Conservation (phyloP, 2,888 invertebrate species). For the Maniola hyperantus region DNA sequence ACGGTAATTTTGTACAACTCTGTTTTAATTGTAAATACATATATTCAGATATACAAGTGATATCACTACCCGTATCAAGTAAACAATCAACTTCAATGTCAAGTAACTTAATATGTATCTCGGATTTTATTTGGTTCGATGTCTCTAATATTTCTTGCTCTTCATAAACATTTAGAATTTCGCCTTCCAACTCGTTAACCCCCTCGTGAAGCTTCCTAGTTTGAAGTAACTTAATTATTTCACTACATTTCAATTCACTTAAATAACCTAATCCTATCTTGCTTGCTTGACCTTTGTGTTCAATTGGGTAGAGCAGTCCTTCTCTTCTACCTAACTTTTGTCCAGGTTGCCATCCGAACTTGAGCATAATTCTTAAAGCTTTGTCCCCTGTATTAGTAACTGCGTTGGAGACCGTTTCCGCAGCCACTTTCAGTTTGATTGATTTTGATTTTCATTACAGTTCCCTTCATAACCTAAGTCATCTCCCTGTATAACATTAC, state of each 20-base stretch:
- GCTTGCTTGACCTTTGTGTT: too few species aligned
- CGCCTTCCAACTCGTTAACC: not conserved
- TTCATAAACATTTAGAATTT: conserved; percentile 6
- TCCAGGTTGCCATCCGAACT: too few species aligned
- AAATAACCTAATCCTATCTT: not conserved
- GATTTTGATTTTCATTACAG: too few species aligned
- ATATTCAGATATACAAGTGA: conserved; percentile 33
- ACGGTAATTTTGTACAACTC: conserved; percentile 11
- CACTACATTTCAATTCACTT: not conserved
- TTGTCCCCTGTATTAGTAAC: too few species aligned
- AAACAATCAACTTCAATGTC: conserved; percentile 11
- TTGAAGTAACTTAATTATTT: not conserved
- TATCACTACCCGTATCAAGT: conserved; percentile 38
- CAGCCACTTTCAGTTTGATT: too few species aligned
- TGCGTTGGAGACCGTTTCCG: too few species aligned
- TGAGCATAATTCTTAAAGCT: too few species aligned
- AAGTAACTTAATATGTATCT: too few species aligned
- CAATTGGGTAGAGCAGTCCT: too few species aligned
- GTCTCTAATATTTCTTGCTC: not conserved
- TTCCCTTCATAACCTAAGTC: too few species aligned
- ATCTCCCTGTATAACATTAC: too few species aligned
- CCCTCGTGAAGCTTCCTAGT: not conserved
- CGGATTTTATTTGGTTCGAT: not conserved
- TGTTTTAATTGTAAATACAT: conserved; percentile 7
- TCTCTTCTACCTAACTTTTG: too few species aligned